These are phyloP conservation scores for Cerceris rybyensis DNA, from an alignment of 2,888 invertebrate species.

Conservation along the genomic window DNA sequence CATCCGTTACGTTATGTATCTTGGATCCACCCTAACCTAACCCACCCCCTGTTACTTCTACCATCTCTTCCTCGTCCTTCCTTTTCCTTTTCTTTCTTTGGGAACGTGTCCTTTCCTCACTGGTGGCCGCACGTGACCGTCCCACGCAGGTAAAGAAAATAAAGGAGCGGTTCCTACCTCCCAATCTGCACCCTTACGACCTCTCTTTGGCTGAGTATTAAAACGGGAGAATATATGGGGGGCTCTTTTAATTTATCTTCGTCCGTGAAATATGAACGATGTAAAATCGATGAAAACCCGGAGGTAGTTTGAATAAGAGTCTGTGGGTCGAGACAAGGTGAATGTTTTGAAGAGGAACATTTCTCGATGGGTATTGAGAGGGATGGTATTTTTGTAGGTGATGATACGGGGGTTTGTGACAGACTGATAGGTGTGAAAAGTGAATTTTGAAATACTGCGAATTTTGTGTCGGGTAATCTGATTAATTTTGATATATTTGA, in stretches of 20 bases:
- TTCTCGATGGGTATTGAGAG: no score
- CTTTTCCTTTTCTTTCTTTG: slow-evolving; percentile 12
- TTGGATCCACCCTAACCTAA: slow-evolving; percentile 63
- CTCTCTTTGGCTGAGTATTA: background rate
- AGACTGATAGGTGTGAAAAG: no score
- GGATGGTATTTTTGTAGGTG: no score
- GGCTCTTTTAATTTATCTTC: background rate
- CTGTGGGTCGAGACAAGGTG: no score
- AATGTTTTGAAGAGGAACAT: no score
- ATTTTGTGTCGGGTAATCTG: no score
- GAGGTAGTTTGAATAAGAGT: no score
- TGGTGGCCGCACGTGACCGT: slow-evolving; percentile 37
- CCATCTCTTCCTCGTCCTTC: background rate
- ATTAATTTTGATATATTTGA: no score
- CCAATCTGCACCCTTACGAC: slow-evolving; percentile 56
- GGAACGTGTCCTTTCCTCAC: slow-evolving; percentile 1
- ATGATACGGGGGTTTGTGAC: no score
- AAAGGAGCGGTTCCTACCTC: slow-evolving; percentile 57
- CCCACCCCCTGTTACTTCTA: slow-evolving; percentile 12
- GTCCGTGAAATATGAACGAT: no score
- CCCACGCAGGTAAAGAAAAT: slow-evolving; percentile 63
- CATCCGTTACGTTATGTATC: slow-evolving; percentile 73
- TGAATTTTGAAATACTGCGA: no score
- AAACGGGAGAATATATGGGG: background rate
- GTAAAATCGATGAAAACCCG: no score